These are phyloP conservation scores for Tortricodes alternella DNA, from an alignment of 2,888 invertebrate genomes.

Conservation along the genomic window DNA sequence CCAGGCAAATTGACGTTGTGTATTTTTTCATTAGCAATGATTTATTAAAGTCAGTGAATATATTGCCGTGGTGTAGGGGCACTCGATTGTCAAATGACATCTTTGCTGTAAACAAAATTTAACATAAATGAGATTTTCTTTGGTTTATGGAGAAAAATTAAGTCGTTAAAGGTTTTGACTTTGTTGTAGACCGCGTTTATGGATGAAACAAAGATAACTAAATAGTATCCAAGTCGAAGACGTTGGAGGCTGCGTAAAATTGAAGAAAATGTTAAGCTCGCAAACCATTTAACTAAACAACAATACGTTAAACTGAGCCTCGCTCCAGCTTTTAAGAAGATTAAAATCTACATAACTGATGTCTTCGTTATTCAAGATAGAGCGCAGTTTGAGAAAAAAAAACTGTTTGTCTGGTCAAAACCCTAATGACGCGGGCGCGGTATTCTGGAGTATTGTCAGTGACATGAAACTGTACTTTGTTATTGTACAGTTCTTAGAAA, in stretches of 20 bases:
- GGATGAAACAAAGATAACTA: no score
- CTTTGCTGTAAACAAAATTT: neutral
- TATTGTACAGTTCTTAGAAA: neutral
- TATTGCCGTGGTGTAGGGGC: constrained; percentile 10
- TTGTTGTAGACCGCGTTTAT: no score
- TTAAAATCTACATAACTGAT: constrained; percentile 69
- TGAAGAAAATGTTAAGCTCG: constrained; percentile 12
- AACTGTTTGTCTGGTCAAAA: constrained; percentile 13
- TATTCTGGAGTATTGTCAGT: neutral
- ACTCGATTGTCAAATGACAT: neutral
- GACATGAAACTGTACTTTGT: neutral
- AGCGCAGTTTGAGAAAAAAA: constrained; percentile 1
- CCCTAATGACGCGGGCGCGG: no score
- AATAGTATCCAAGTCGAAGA: no score
- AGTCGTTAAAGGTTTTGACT: no score
- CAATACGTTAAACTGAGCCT: constrained; percentile 38
- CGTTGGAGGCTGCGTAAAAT: constrained; percentile 4
- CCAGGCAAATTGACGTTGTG: constrained; percentile 46
- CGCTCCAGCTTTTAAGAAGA: constrained; percentile 60
- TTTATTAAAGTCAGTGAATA: constrained; percentile 29
- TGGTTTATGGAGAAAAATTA: neutral
- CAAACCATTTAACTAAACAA: constrained; percentile 44
- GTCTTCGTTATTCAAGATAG: constrained; percentile 33
- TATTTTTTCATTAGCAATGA: constrained; percentile 40
- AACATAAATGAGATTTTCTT: neutral